Percentiles rank a stretch among this genome's conserved stretches.
Evolutionary conservation across 2,888 invertebrate species (phyloP).

Genomic region (Diarsia mendica): DNA sequence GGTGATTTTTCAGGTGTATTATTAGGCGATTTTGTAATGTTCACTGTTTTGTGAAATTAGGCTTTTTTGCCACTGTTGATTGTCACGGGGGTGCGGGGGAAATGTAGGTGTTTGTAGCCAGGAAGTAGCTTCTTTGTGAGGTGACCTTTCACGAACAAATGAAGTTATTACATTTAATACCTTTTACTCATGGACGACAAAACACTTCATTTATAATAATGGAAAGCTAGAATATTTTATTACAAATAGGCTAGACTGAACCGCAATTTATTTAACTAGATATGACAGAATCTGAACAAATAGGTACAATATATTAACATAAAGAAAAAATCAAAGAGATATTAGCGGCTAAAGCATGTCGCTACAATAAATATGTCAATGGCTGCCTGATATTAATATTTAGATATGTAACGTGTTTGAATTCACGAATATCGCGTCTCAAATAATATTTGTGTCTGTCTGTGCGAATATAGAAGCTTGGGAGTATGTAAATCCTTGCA

Average conservation of each 20-base stretch:
- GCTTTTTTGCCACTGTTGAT: constrained; percentile 30
- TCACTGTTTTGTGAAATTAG: constrained; percentile 49
- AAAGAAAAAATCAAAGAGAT: constrained; percentile 20
- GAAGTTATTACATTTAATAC: background rate
- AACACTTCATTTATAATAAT: constrained; percentile 6
- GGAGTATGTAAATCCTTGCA: background rate
- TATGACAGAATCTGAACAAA: constrained; percentile 24
- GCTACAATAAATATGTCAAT: constrained; percentile 59
- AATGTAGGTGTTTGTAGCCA: constrained; percentile 12
- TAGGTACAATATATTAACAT: constrained; percentile 17
- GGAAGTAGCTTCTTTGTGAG: background rate
- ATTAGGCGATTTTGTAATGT: constrained; percentile 53
- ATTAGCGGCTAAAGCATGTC: constrained; percentile 36
- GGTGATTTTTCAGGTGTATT: constrained; percentile 59
- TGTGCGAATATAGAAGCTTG: constrained; percentile 7
- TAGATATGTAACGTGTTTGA: constrained; percentile 42
- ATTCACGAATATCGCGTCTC: constrained; percentile 39
- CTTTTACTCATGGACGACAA: background rate
- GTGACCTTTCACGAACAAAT: constrained; percentile 8
- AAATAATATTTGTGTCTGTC: constrained; percentile 47
- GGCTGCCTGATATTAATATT: constrained; percentile 53
- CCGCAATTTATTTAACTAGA: constrained; percentile 13
- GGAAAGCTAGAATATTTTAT: background rate
- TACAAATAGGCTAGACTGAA: background rate
- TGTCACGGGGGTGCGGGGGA: background rate